Base-by-base conservation (phyloP, 2,888 invertebrate genomes). In the Caenorhabditis uteleia region DNA sequence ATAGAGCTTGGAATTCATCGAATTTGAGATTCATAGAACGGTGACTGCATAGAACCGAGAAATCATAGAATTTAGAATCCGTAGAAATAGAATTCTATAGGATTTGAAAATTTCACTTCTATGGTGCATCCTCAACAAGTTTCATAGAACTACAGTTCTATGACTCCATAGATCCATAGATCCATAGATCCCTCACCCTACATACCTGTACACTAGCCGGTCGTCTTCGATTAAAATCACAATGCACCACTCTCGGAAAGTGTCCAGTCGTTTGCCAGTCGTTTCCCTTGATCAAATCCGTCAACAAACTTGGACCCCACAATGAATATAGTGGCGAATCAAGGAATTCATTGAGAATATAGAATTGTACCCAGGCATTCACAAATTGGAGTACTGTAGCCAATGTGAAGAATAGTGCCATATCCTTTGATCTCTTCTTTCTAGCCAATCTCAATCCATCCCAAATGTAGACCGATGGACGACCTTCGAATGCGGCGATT, bases 251-350 rank as follows among this genome's bases (percentile, higher is more conserved):
- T 21, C 82, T 53, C 6, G 81, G 81, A 39, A 81, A 81, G 51
- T 81, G 81, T 26, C 81, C 81, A 14, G 77, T 78, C 21, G 65
- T 65, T 72, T 81, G 76, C 82, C 82, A 82, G 40, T 78, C 76
- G 10, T 59, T 42, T 18, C 82, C 82, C 12, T 49, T 45, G n/a
- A 72, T 23, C 34, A 82, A 45, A 59, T 82, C 82, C 12, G 56
- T 36, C 21, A 83, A 53, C 12, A 82, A 58, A 8, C 62, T 68
- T 8, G 75, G 70, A 21, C 82, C 82, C 73, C 78, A 80, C 51
- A 74, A 64, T 12, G 70, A 53, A 47, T 82, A 79, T 27, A 69
- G 50, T 2, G 74, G 71, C 23, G 81, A 79, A n/a, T 69, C 65
- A 54, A 82, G 74, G 18, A 82, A 61, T 16, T 53, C 39, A 47